A percentile compares a stretch with the other conserved stretches of the same genome.
Evolutionary conservation across 2,888 invertebrate genomes (phyloP).

Genomic region (Camptogramma bilineatum): DNA sequence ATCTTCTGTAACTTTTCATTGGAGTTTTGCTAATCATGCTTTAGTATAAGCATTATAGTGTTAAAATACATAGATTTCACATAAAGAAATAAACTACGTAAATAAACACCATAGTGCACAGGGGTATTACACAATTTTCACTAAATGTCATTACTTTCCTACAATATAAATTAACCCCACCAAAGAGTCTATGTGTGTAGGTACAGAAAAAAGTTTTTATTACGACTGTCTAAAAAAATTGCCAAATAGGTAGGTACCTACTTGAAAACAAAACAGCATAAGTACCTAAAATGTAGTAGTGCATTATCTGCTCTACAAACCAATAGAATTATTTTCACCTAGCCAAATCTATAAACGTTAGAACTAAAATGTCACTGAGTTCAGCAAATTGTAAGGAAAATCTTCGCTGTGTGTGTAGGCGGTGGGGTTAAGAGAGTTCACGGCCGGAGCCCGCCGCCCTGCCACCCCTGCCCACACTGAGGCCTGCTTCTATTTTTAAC

Average conservation of each 20-base stretch:
- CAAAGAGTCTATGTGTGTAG: too few relatives aligned
- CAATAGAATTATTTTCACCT: background rate
- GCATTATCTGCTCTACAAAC: background rate
- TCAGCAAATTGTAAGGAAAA: constrained; percentile 45
- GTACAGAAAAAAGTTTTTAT: too few relatives aligned
- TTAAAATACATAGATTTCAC: too few relatives aligned
- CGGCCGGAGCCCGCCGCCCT: constrained; percentile 59
- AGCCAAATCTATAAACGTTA: constrained; percentile 14
- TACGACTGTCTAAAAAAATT: too few relatives aligned
- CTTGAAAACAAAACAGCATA: too few relatives aligned
- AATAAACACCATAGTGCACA: too few relatives aligned
- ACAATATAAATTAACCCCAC: too few relatives aligned
- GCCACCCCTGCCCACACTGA: constrained; percentile 49
- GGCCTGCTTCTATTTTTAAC: constrained; percentile 67
- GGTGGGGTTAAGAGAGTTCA: constrained; percentile 78
- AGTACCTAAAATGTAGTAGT: too few relatives aligned
- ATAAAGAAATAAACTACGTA: too few relatives aligned
- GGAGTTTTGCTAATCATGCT: background rate
- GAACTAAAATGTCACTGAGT: constrained; percentile 30
- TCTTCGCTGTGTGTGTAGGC: constrained; percentile 46
- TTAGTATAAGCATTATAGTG: background rate
- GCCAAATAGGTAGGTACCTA: too few relatives aligned
- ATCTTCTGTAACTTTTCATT: constrained; percentile 6
- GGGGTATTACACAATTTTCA: too few relatives aligned
- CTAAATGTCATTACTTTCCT: too few relatives aligned